Conservation (phyloP, 2,888 invertebrate genomes). For the Urechis unicinctus region DNA sequence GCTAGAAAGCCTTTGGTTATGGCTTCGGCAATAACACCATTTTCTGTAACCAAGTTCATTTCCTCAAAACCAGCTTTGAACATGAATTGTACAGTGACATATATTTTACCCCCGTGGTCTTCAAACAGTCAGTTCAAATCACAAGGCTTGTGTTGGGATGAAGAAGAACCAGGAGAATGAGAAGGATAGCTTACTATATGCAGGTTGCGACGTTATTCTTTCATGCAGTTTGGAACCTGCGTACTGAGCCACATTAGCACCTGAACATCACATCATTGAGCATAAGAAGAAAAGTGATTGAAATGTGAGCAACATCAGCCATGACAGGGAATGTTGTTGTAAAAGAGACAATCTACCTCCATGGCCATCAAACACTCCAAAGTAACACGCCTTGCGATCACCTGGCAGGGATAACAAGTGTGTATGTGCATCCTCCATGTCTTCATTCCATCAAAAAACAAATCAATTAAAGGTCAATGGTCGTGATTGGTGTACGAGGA, state of each 20-base stretch:
- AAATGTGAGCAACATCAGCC: not conserved
- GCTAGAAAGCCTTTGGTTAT: conserved; percentile 84
- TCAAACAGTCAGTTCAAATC: not conserved
- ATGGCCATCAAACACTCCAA: conserved; percentile 95
- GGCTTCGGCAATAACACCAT: conserved; percentile 77
- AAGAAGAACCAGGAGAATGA: not conserved
- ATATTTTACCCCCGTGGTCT: too few relatives aligned
- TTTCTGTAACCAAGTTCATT: conserved; percentile 48
- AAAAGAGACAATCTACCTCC: conserved; percentile 59
- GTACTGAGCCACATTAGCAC: conserved; percentile 85
- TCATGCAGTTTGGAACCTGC: conserved; percentile 93
- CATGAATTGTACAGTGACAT: too few relatives aligned
- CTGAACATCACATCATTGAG: conserved; percentile 50
- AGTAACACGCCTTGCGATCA: conserved; percentile 87
- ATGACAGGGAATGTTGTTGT: not conserved
- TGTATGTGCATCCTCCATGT: conserved; percentile 98
- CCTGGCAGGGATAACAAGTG: conserved; percentile 78
- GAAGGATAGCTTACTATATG: conserved; percentile 58
- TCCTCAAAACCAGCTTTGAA: too few relatives aligned
- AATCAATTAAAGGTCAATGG: too few relatives aligned
- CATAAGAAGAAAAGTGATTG: not conserved
- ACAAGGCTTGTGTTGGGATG: not conserved
- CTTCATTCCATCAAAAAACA: conserved; percentile 33
- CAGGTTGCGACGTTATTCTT: conserved; percentile 71
- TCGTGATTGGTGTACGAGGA: too few relatives aligned